Evolutionary conservation across 2,113 vertebrate genomes (phyloP).

Genomic region (Tautogolabrus adspersus): DNA sequence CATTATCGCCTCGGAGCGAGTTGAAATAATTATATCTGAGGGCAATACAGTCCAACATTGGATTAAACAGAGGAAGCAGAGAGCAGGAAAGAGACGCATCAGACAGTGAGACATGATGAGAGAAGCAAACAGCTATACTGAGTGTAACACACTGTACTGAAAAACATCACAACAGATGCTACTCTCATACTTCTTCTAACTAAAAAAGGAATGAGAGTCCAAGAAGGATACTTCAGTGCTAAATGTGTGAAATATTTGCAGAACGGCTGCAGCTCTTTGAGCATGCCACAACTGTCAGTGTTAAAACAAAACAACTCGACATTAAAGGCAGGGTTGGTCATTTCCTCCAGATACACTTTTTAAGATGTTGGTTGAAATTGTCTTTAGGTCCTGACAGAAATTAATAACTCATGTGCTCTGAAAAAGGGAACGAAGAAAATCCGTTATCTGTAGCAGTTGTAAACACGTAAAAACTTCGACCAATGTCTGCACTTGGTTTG

Average conservation of each 20-base stretch:
- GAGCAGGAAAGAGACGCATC: constrained; percentile 23
- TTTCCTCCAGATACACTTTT: too few relatives aligned
- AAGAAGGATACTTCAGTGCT: background rate
- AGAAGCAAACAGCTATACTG: constrained; percentile 11
- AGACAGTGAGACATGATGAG: constrained; percentile 25
- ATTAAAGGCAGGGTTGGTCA: too few relatives aligned
- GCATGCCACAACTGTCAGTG: background rate
- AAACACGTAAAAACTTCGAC: too few relatives aligned
- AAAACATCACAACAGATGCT: constrained; percentile 8
- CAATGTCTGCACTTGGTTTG: too few relatives aligned
- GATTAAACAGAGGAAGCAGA: constrained; percentile 39
- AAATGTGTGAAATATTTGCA: background rate
- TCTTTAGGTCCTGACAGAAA: too few relatives aligned
- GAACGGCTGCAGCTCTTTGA: background rate
- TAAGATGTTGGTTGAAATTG: too few relatives aligned
- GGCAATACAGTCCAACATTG: constrained; percentile 31
- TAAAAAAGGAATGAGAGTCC: background rate
- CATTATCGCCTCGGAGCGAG: constrained; percentile 27
- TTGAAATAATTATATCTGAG: constrained; percentile 62
- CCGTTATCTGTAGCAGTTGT: too few relatives aligned
- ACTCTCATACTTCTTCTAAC: constrained; percentile 14
- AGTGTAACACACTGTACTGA: background rate
- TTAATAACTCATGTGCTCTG: too few relatives aligned
- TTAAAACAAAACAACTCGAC: too few relatives aligned
- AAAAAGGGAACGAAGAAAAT: too few relatives aligned